phyloP scores from a whole-genome alignment of 2,113 vertebrate genomes.

The Planiliza haematocheilus region DNA sequence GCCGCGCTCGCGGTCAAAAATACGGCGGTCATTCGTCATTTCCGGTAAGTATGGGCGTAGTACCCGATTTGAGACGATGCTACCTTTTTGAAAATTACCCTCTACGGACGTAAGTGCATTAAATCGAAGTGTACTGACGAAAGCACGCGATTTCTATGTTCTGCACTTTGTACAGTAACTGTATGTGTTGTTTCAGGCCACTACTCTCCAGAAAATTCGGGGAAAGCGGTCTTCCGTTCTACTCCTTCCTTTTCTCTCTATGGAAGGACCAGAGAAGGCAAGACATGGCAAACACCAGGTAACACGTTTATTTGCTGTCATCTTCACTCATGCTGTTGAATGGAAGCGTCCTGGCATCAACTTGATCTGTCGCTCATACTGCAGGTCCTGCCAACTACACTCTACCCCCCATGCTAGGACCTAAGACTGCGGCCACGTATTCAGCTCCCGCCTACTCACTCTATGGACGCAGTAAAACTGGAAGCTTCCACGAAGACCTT shows the following conservation, averaged over 20 bases:
- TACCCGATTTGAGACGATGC: no score
- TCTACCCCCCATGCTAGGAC: constrained; percentile 88
- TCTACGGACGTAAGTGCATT: no score
- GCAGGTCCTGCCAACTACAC: constrained; percentile 88
- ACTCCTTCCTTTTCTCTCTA: constrained; percentile 85
- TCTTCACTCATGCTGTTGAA: neutral
- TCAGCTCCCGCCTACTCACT: constrained; percentile 87
- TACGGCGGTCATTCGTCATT: no score
- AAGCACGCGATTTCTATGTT: no score
- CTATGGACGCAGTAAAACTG: constrained; percentile 78
- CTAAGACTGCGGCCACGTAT: constrained; percentile 72
- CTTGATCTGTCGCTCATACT: neutral
- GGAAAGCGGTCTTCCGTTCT: constrained; percentile 68
- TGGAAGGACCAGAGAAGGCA: constrained; percentile 73
- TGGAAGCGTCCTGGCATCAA: neutral
- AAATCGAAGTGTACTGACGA: no score
- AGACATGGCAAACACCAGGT: constrained; percentile 84
- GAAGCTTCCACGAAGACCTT: constrained; percentile 86
- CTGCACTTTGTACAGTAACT: no score
- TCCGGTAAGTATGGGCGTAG: no score
- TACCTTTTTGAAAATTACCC: no score
- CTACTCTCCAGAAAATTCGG: constrained; percentile 85
- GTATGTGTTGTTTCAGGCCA: constrained; percentile 73
- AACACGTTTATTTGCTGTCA: constrained; percentile 12
- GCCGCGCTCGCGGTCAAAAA: no score